phyloP scores from a whole-genome alignment of 2,113 vertebrate genomes.

The Pomatostomus ruficeps region DNA sequence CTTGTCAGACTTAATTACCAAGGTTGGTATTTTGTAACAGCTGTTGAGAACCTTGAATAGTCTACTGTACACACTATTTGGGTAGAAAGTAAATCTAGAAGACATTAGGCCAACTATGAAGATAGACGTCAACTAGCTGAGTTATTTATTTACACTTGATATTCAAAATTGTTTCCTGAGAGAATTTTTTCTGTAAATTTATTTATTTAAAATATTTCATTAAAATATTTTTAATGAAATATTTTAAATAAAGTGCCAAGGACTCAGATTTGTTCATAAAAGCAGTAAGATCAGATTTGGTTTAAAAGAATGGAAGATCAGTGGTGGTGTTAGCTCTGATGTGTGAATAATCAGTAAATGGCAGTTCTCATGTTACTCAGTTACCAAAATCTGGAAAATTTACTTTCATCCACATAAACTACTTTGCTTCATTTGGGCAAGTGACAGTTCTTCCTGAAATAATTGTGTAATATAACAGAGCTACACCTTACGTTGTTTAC shows the following conservation, averaged over 20 bases:
- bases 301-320: not conserved
- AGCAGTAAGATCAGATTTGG: not conserved
- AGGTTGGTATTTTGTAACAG: slow-evolving; percentile 65
- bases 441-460: not conserved
- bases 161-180: not conserved
- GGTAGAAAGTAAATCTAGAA: slow-evolving; percentile 15
- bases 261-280: not conserved
- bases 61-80: not conserved
- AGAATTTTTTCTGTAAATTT: not conserved
- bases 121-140: not conserved
- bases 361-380: not conserved
- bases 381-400: not conserved
- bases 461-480: not conserved
- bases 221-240: not conserved
- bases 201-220: too few species aligned
- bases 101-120: not conserved
- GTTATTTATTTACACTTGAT: not conserved
- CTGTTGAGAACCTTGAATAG: slow-evolving; percentile 38
- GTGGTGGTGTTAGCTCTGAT: not conserved
- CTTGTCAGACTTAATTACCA: slow-evolving; percentile 55
- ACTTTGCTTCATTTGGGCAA: not conserved
- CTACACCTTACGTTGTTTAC: not conserved
- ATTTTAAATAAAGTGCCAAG: not conserved
- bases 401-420: not conserved
- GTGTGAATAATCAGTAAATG: not conserved